phyloP scores from a whole-genome alignment of 2,113 vertebrate genomes.

The Ictidomys tridecemlineatus region DNA sequence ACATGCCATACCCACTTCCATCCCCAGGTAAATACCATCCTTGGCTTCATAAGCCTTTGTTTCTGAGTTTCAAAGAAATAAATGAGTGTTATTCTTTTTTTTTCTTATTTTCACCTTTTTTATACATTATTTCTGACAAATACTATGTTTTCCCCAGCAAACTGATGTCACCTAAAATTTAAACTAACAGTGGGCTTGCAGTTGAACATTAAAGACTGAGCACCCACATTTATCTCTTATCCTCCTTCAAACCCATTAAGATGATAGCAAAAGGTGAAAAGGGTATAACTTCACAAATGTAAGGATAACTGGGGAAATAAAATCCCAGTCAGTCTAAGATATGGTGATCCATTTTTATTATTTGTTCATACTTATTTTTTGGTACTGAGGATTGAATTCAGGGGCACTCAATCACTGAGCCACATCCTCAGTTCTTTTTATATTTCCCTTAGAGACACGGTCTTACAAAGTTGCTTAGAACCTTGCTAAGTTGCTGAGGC shows the following conservation, averaged over 20 bases:
- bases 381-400: too few relatives aligned
- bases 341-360: neutral
- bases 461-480: too few relatives aligned
- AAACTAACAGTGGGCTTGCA: slow-evolving; percentile 12
- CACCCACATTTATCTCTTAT: neutral
- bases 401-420: too few relatives aligned
- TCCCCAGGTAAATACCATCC: neutral
- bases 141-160: neutral
- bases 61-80: slow-evolving; percentile 20
- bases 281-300: neutral
- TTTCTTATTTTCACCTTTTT: neutral
- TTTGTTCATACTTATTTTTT: neutral
- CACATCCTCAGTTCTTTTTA: too few relatives aligned
- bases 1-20: neutral
- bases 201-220: slow-evolving; percentile 12
- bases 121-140: slow-evolving; percentile 7
- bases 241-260: neutral
- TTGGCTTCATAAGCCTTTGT: neutral
- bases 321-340: neutral
- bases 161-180: neutral
- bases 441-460: too few relatives aligned
- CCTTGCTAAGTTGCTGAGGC: too few relatives aligned
- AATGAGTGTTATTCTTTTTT: slow-evolving; percentile 13
- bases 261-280: slow-evolving; percentile 11
- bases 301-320: neutral